Evolutionary conservation across 2,888 invertebrate species (phyloP).

Genomic region (Rhagophthalmus giganteus): DNA sequence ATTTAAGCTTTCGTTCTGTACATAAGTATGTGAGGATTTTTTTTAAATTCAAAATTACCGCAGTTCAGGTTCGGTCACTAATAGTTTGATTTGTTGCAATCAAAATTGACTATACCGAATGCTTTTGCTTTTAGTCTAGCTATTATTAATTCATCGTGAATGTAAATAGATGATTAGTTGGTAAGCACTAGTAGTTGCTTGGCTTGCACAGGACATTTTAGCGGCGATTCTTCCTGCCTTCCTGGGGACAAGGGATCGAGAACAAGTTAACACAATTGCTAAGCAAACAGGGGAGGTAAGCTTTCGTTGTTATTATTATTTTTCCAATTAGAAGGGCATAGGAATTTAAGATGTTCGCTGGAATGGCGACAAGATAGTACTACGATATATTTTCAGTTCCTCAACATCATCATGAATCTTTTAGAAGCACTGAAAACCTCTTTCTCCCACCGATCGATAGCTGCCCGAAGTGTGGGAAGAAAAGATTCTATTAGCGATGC

Average conservation of each 20-base stretch:
- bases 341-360: too few species aligned
- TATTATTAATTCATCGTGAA: slow-evolving; percentile 20
- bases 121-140: slow-evolving; percentile 29
- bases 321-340: slow-evolving; percentile 3
- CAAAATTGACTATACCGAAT: too few species aligned
- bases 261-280: slow-evolving; percentile 91
- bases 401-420: slow-evolving; percentile 88
- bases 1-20: too few species aligned
- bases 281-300: slow-evolving; percentile 95
- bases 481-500: slow-evolving; percentile 91
- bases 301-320: slow-evolving; percentile 42
- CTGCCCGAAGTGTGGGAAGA: slow-evolving; percentile 81
- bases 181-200: slow-evolving; percentile 35
- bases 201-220: slow-evolving; percentile 82
- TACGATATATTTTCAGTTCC: too few species aligned
- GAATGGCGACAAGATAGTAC: too few species aligned
- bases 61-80: too few species aligned
- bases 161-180: slow-evolving; percentile 28
- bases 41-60: too few species aligned
- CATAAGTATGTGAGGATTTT: too few species aligned
- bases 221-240: slow-evolving; percentile 88
- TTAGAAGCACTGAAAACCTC: slow-evolving; percentile 90
- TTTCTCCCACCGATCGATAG: slow-evolving; percentile 86
- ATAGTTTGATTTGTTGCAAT: too few species aligned
- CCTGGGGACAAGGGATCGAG: slow-evolving; percentile 88